Percentiles rank a stretch among this genome's conserved stretches.
Evolutionary conservation across 1,140 invertebrate species (phyloP).

Genomic region (Calephelis nemesis): DNA sequence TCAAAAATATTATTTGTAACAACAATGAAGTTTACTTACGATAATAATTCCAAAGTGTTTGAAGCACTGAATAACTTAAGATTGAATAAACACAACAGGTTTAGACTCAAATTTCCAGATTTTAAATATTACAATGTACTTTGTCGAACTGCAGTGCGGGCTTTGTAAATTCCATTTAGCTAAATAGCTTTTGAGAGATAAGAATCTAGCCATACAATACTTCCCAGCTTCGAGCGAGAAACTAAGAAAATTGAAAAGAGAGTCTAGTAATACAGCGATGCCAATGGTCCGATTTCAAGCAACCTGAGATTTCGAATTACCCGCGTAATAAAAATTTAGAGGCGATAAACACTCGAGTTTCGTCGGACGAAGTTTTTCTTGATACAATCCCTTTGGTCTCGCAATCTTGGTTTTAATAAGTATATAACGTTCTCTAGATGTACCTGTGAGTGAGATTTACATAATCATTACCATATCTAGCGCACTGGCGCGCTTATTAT

Average conservation of each 20-base stretch:
- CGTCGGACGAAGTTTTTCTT: constrained; percentile 59
- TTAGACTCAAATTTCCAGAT: constrained; percentile 73
- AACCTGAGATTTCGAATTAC: constrained; percentile 73
- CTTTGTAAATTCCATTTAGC: constrained; percentile 78
- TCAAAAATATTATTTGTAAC: constrained; percentile 30
- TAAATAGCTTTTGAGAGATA: constrained; percentile 79
- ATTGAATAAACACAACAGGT: constrained; percentile 52
- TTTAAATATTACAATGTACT: constrained; percentile 79
- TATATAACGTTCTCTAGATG: constrained; percentile 76
- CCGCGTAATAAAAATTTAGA: constrained; percentile 67
- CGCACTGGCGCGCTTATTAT: constrained; percentile 77
- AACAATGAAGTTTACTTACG: constrained; percentile 24
- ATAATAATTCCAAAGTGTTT: constrained; percentile 21
- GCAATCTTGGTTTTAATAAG: constrained; percentile 78
- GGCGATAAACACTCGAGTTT: constrained; percentile 61
- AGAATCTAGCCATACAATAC: constrained; percentile 78
- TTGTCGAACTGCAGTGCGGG: constrained; percentile 77
- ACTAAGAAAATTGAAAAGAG: constrained; percentile 79
- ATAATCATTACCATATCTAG: constrained; percentile 80
- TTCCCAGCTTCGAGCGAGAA: constrained; percentile 69
- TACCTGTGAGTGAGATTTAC: constrained; percentile 76
- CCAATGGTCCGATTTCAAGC: constrained; percentile 72
- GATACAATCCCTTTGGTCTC: constrained; percentile 64
- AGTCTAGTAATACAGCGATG: constrained; percentile 67
- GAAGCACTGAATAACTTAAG: constrained; percentile 6